phyloP scores from a whole-genome alignment of 2,797 vertebrate species.

The Psittacula echo region DNA sequence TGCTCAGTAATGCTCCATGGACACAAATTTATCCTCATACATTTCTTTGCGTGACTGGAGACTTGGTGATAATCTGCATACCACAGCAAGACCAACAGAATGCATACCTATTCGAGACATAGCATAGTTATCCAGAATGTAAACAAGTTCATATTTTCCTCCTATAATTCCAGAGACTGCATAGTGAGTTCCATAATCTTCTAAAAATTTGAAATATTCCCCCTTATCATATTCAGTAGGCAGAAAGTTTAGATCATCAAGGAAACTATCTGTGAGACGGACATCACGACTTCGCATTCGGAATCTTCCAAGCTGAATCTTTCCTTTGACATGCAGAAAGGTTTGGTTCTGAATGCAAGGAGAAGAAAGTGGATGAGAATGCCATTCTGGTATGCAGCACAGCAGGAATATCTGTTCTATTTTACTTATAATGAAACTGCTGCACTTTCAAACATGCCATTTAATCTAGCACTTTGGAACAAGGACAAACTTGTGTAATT shows the following conservation, averaged over 20 bases:
- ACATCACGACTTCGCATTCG: conserved; percentile 80
- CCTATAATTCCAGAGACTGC: conserved; percentile 84
- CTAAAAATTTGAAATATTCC: conserved; percentile 90
- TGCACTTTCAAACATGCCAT: neutral
- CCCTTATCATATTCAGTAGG: conserved; percentile 87
- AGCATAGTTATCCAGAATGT: conserved; percentile 81
- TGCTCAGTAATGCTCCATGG: neutral
- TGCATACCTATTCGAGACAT: conserved; percentile 63
- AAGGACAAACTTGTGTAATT: neutral
- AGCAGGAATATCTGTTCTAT: neutral
- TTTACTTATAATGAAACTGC: neutral
- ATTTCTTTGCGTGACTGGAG: neutral
- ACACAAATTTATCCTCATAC: neutral
- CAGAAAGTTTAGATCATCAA: conserved; percentile 80
- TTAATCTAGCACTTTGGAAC: neutral
- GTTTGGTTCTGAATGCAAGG: conserved; percentile 78
- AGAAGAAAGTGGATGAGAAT: neutral
- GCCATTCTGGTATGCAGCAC: neutral
- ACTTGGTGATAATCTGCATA: neutral
- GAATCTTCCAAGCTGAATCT: conserved; percentile 86
- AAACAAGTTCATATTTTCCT: conserved; percentile 89
- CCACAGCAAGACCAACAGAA: neutral
- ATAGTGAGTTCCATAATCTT: conserved; percentile 93
- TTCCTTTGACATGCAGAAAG: conserved; percentile 85
- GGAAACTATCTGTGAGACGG: conserved; percentile 77